These are phyloP conservation scores for Phthorimaea operculella DNA, from an alignment of 1,140 invertebrate species.

Conservation along the genomic window DNA sequence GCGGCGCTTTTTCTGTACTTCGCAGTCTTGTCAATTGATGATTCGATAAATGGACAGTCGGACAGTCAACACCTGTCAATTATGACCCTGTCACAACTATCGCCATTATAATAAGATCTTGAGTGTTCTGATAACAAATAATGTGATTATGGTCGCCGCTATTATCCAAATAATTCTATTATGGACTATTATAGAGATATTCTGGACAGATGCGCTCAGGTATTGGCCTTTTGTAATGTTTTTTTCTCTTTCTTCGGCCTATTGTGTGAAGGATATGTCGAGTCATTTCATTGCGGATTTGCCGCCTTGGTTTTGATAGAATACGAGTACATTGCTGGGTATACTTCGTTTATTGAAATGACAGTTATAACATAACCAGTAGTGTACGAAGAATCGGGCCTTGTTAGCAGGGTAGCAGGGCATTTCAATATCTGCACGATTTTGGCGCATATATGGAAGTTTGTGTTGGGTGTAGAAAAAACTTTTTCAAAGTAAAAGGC, in stretches of 20 bases:
- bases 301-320: not conserved
- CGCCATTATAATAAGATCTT: not conserved
- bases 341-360: too few species aligned
- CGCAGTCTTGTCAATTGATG: not conserved
- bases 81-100: constrained; percentile 19
- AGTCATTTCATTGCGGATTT: not conserved
- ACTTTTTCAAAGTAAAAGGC: too few species aligned
- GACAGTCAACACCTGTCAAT: constrained; percentile 24
- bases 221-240: not conserved
- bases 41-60: not conserved
- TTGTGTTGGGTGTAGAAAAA: too few species aligned
- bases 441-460: too few species aligned
- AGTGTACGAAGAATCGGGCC: too few species aligned
- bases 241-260: not conserved
- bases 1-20: not conserved
- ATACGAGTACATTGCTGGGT: not conserved
- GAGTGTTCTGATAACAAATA: not conserved
- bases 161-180: not conserved
- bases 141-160: not conserved
- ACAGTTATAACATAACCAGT: too few species aligned
- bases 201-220: not conserved
- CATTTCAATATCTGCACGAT: too few species aligned
- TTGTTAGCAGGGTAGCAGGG: too few species aligned
- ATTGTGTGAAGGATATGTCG: not conserved
- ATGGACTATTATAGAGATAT: too few species aligned